A percentile compares a stretch with the other conserved stretches of the same genome.
Evolutionary conservation across 2,888 invertebrate genomes (phyloP).

Genomic region (Stenolophus ochropezus): DNA sequence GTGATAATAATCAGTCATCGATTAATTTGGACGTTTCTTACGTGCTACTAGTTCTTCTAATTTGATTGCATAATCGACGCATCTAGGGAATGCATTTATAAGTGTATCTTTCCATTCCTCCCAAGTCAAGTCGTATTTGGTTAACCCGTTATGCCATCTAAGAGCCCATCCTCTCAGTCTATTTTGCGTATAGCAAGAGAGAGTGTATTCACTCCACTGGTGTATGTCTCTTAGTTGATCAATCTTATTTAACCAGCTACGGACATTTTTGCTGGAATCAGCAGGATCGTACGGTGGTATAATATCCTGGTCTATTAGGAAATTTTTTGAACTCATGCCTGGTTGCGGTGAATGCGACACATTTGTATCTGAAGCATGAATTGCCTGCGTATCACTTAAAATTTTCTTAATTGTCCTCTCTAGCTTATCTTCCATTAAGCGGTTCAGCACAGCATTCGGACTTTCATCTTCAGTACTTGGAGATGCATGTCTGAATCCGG

Average conservation of each 20-base stretch:
- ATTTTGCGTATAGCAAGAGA: conserved; percentile 61
- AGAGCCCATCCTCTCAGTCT: conserved; percentile 22
- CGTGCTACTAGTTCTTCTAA: background rate
- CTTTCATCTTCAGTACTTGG: no score
- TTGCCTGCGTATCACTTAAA: background rate
- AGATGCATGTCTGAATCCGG: background rate
- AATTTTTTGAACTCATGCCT: background rate
- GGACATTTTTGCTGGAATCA: conserved; percentile 57
- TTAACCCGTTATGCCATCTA: background rate
- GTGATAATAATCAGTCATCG: conserved; percentile 67
- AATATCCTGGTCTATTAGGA: conserved; percentile 37
- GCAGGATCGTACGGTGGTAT: conserved; percentile 62
- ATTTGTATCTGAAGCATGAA: background rate
- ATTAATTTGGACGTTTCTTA: conserved; percentile 60
- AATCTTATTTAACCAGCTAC: conserved; percentile 62
- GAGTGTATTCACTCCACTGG: conserved; percentile 62
- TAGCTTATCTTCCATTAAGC: no score
- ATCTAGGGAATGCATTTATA: background rate
- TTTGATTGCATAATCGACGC: background rate
- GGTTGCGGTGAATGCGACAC: background rate
- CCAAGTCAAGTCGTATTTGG: background rate
- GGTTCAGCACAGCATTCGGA: no score
- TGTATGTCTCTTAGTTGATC: conserved; percentile 62
- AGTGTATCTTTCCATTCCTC: background rate
- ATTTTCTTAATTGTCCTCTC: no score